phyloP scores from a whole-genome alignment of 2,113 vertebrate genomes.

The Ptyas mucosa region DNA sequence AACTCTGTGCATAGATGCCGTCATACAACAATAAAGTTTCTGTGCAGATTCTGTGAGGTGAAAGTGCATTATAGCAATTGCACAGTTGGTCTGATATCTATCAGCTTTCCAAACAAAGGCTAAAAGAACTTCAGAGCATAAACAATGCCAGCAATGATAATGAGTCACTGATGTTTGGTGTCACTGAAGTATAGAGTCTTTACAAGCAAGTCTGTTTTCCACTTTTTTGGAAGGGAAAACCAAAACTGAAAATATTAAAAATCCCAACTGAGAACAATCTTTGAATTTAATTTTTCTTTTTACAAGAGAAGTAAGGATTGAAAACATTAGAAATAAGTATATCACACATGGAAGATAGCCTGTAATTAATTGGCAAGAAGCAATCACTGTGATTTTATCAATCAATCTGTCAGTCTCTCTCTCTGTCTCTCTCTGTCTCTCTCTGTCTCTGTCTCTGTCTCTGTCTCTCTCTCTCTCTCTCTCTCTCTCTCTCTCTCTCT shows the following conservation, averaged over 20 bases:
- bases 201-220: neutral
- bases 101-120: constrained; percentile 35
- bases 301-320: neutral
- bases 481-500: too few species aligned
- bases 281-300: neutral
- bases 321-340: neutral
- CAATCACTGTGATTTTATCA: neutral
- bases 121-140: constrained; percentile 33
- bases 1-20: constrained; percentile 74
- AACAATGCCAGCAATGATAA: constrained; percentile 47
- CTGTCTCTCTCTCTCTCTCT: too few species aligned
- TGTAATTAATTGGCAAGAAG: neutral
- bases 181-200: constrained; percentile 21
- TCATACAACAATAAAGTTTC: constrained; percentile 41
- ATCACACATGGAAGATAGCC: neutral
- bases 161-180: constrained; percentile 38
- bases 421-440: neutral
- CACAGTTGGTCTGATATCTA: constrained; percentile 55
- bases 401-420: neutral
- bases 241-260: neutral
- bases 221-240: neutral
- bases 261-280: neutral
- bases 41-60: constrained; percentile 29
- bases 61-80: constrained; percentile 43
- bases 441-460: neutral